A percentile compares a stretch with the other conserved stretches of the same genome.
These are phyloP conservation scores for Acinonyx jubatus DNA, from an alignment of 2,113 vertebrate species.

Conservation along the genomic window DNA sequence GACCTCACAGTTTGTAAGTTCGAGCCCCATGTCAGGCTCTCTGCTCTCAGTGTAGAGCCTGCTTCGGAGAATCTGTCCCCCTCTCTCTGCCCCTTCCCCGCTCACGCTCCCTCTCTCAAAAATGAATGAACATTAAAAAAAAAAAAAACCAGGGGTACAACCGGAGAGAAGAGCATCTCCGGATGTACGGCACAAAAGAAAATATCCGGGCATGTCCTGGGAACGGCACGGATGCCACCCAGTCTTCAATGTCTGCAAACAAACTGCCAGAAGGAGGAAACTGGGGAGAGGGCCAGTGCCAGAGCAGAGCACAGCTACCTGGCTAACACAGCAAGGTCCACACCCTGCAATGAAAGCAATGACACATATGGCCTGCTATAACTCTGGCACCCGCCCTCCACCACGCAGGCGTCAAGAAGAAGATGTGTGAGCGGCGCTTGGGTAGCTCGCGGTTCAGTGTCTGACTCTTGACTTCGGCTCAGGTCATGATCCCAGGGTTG, in stretches of 20 bases:
- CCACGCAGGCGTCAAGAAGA: background rate
- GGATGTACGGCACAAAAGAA: background rate
- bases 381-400: background rate
- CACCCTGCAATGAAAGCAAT: background rate
- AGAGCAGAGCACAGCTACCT: background rate
- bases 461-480: too few relatives aligned
- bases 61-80: too few relatives aligned
- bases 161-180: background rate
- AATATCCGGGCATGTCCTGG: background rate
- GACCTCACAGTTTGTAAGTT: too few relatives aligned
- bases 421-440: background rate
- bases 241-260: background rate
- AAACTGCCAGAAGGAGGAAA: background rate
- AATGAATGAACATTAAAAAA: too few relatives aligned
- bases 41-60: too few relatives aligned
- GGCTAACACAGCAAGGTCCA: background rate
- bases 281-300: too few relatives aligned
- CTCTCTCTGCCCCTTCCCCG: too few relatives aligned
- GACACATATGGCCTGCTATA: fast-evolving
- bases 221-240: background rate
- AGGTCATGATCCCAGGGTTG: too few relatives aligned
- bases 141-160: too few relatives aligned
- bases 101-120: too few relatives aligned
- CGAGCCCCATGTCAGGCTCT: too few relatives aligned
- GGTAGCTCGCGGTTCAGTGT: too few relatives aligned